phyloP scores from a whole-genome alignment of 1,140 invertebrate genomes.

The Trypoxylus dichotomus region DNA sequence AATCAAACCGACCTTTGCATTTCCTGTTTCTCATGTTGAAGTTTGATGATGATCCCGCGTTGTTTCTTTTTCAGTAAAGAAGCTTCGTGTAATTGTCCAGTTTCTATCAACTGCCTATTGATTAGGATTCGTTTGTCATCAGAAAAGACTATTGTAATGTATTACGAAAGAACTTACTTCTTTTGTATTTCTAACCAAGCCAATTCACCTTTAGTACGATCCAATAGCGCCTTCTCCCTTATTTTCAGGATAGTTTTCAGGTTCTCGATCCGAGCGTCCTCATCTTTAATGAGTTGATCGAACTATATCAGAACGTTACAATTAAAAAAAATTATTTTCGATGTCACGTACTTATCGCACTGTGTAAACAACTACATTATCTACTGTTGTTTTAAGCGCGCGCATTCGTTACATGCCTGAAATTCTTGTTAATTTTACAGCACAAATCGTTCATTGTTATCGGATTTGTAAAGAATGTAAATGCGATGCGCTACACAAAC shows the following conservation, averaged over 20 bases:
- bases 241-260: constrained; percentile 51
- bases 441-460: not conserved
- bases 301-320: constrained; percentile 40
- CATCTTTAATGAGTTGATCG: constrained; percentile 51
- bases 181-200: constrained; percentile 52
- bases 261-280: constrained; percentile 50
- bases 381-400: not conserved
- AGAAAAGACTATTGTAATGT: not conserved
- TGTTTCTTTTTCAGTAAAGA: constrained; percentile 53
- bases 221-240: constrained; percentile 48
- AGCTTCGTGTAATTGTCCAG: constrained; percentile 48
- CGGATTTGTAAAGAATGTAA: not conserved
- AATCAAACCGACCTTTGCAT: constrained; percentile 47
- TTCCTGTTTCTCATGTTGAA: constrained; percentile 51
- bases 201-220: constrained; percentile 50
- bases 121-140: not conserved
- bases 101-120: constrained; percentile 49
- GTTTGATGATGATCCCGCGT: constrained; percentile 49
- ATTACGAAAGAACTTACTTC: constrained; percentile 44
- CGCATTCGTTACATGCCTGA: not conserved
- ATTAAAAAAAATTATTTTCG: constrained; percentile 33
- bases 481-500: not conserved
- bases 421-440: not conserved
- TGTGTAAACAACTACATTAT: constrained; percentile 1
- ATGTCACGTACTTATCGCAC: not conserved